Evolutionary conservation across 2,888 invertebrate genomes (phyloP), one percentile per base, ranked within the genome.

Genomic region (Zygogramma bicolorata): DNA sequence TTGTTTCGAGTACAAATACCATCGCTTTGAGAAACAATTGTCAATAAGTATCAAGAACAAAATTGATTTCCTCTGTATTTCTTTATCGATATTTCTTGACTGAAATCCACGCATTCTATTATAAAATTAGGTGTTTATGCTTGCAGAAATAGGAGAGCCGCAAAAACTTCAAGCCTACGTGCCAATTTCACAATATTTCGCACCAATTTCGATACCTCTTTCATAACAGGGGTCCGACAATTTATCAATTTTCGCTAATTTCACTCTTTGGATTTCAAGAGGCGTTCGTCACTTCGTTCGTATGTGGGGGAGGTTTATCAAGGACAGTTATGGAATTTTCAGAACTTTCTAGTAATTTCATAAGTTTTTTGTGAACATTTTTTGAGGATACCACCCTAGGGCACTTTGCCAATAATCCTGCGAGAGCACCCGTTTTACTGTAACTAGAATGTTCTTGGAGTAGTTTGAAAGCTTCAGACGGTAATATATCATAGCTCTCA

Each of bases 381-480:
- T 91, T 91, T 15, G 90, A 88, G 80, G 91, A 91, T 73, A 90
- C 86, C 53, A 92, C 90, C 68, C 91, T 87, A 0, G 92, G 92
- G 84, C 92, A 93, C 62, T 90, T 88, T 0, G 90, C 91, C 25
- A 89, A 88, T 79, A 90, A 87, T 8, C 89, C 87, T 73, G 88
- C 88, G 75, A 90, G 84, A 72, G 83, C 85, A 29, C 85, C 85
- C 2, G 84, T 79, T 77, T 82, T 84, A 79, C 88, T 80, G 63
- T 84, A 74, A 53, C 81, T 83, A 1, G 87, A 84, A 72, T 89
- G 87, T 59, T 90, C 90, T 79, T 90, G 89, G 31, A 91, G 81
- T 0, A 88, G 83, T 76, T 89, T 89, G 80, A 91, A 90, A 0
- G 91, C 89, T 79, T 90, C 89, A 0, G 91, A 91, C 2, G 91